Base-by-base conservation (phyloP, 2,113 vertebrate species). In the Nettapus auritus region DNA sequence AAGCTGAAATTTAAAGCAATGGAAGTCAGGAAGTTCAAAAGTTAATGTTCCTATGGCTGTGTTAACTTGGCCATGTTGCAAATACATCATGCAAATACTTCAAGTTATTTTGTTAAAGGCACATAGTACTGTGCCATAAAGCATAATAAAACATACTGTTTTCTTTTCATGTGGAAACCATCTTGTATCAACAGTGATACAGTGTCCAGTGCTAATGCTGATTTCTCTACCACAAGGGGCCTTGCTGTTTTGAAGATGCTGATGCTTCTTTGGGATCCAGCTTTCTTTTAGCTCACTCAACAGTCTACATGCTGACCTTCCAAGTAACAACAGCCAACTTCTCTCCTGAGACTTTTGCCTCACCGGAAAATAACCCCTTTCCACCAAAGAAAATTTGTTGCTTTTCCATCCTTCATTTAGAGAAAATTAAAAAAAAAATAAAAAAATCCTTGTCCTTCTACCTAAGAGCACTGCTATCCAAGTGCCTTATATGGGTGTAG, bases 11-110 rank as follows among this genome's bases (percentile, higher is more conserved):
- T 91, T 91, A 95, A 96, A 90, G 93, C 86, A 95, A 84, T 68
- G 93, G 64, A 97, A 97, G 89, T 94, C 96, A 97, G 96, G 96
- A 96, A 96, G 95, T 96, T 97, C 95, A 97, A 96, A 96, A 97
- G 94, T 96, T 97, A 96, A 96, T 50, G 89, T 48, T 97, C 93
- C 82, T 96, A 93, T 88, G 73, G 95, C 92, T 95, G 60, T 84
- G 52, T 74, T 96, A 94, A 96, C 93, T 96, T 97, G 96, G 96
- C 89, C 96, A 91, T 89, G 84, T 50, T 95, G 94, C 93, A 94
- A 96, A 96, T 75, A 94, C 80, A 94, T 95, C 93, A 82, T 71
- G 68, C 86, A 95, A 92, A 95, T 93, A 95, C 75, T 94, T 91
- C 75, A 93, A 94, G 71, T 22, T 91, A 93, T 96, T 96, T 96